Evolutionary conservation across 2,113 vertebrate species (phyloP).

Genomic region (Indicator maculatus): DNA sequence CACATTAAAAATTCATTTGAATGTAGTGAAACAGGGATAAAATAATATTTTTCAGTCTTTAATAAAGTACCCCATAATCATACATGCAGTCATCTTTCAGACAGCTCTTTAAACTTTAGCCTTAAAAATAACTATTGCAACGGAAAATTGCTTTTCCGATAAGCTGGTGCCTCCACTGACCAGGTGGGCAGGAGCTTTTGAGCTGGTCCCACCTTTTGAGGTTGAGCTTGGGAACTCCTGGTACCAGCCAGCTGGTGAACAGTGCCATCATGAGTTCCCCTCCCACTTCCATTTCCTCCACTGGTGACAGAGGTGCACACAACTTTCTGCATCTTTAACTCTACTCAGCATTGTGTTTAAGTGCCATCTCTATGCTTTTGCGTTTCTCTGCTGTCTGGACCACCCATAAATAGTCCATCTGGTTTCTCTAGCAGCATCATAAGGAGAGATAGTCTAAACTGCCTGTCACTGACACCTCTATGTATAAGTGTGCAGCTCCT

Average conservation of each 20-base stretch:
- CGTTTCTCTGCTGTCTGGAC: slow-evolving; percentile 13
- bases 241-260: not conserved
- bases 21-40: slow-evolving; percentile 13
- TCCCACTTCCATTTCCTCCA: not conserved
- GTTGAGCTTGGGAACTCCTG: not conserved
- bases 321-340: not conserved
- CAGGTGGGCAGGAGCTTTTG: not conserved
- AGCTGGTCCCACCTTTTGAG: slow-evolving; percentile 16
- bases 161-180: not conserved
- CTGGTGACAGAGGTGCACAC: fast-evolving
- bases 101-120: not conserved
- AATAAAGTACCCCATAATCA: slow-evolving; percentile 35
- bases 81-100: not conserved
- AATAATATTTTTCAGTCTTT: slow-evolving; percentile 14
- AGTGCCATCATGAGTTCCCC: fast-evolving
- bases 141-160: slow-evolving; percentile 27
- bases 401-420: slow-evolving; percentile 52
- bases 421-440: slow-evolving; percentile 11
- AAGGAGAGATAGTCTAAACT: slow-evolving; percentile 12
- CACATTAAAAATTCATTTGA: not conserved
- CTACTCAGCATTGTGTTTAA: not conserved
- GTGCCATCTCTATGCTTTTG: not conserved
- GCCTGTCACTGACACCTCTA: not conserved
- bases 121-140: slow-evolving; percentile 43
- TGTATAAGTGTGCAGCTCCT: not conserved